Base-by-base conservation (phyloP, 2,797 vertebrate species). In the Rousettus madagascariensis region DNA sequence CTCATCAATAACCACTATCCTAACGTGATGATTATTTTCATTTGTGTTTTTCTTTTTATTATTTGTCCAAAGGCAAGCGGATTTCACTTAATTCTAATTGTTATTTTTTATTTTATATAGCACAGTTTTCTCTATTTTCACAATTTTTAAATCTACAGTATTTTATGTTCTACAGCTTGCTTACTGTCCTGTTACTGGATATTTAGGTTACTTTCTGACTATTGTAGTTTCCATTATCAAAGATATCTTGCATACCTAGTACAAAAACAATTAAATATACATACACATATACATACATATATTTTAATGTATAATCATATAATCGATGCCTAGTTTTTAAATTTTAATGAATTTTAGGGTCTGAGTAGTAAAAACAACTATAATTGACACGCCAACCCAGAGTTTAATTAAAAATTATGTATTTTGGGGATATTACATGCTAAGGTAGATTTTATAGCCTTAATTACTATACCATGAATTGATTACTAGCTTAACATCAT, bases 161-260 rank as follows among this genome's bases (percentile, higher is more conserved):
- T 88, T 92, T 86, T 83, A 51, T 92, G 38, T 86, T 93, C 55
- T 94, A 3, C 12, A 51, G 3, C 69, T 91, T 95, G 26, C 28
- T 63, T 24, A 46, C 43, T 74, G 0, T 92, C 17, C 55, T 93
- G 8, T 84, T 93, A 79, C 9, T 92, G 22, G 55, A 49, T 69
- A 86, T 33, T 74, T 89, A 69, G 43, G 49, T 88, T 91, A 55
- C 53, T 83, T 97, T 97, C 49, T 93, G 53, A 89, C 26, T 72
- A 2, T 33, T 46, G 1, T 43, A 65, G 15, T 46, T 86, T 91
- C 49, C 13, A 1, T 84, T 91, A n/a, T 28, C 90, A 86, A 91
- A 83, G 33, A 20, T 93, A 61, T 24, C 53, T 61, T 38, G 24
- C n/a, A 78, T 90, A 88, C 11, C 24, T 84, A 89, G 12, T 30